Base-by-base conservation (phyloP, 2,888 invertebrate species). In the Drosophila lutescens region DNA sequence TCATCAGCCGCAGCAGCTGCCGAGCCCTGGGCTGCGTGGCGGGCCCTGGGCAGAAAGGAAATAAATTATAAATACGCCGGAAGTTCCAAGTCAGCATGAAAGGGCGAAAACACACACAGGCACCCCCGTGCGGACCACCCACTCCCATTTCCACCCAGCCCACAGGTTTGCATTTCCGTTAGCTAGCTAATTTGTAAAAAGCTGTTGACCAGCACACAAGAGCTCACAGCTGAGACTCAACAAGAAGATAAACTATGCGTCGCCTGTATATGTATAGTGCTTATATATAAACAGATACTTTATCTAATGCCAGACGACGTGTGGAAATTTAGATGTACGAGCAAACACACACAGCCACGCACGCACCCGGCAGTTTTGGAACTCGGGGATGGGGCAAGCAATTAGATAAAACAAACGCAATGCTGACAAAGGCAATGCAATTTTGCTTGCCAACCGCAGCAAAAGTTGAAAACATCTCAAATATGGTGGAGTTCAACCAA, bases 1-100 rank as follows among this genome's bases (percentile, higher is more conserved):
- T 43, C 20, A 43, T 43, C 46, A 47, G 49, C 49, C 32, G 41
- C 49, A 47, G 32, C 17, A 32, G 40, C 41, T 50, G 63, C 41
- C 34, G 32, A 15, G 43, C 15, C 38, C 38, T 40, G 38, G 15
- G 38, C 30, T 40, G 47, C 51, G 55, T 38, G 26, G 43, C 46
- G 51, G 63, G 36, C 55, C 49, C 50, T 53, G 69, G 70, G 66
- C 77, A 74, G 86, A 79, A 75, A 85, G 85, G 85, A 85, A 89
- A 85, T 85, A 85, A 85, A 85, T 85, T 85, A 85, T 85, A 85
- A 89, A 85, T 85, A 87, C 89, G 80, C 86, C 89, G 85, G 88
- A 89, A 89, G 86, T 89, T 88, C 86, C 83, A 84, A 88, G 85
- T 83, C 86, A 87, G 89, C 89, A 84, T 85, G 86, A 88, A 89